phyloP scores from a whole-genome alignment of 2,888 invertebrate species.

The Thera obeliscata region DNA sequence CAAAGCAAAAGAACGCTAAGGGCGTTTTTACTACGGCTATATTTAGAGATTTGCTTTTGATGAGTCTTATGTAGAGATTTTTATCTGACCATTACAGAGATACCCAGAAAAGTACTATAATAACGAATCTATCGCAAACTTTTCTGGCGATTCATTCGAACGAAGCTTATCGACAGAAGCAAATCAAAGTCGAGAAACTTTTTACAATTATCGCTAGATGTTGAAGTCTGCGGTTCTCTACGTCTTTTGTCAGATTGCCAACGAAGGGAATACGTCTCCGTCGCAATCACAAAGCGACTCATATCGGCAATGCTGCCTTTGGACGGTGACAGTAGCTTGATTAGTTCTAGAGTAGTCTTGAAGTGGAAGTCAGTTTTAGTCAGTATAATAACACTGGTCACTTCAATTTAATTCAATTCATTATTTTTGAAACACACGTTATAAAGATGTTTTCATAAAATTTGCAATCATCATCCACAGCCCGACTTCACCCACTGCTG shows the following conservation, averaged over 20 bases:
- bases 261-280: slow-evolving; percentile 28
- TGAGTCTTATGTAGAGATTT: too few relatives aligned
- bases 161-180: slow-evolving; percentile 13
- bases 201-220: slow-evolving; percentile 31
- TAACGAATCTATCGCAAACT: background rate
- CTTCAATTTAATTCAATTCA: too few relatives aligned
- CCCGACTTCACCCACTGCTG: too few relatives aligned
- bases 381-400: too few relatives aligned
- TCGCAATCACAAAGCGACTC: slow-evolving; percentile 30
- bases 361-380: too few relatives aligned
- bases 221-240: slow-evolving; percentile 26
- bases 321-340: background rate
- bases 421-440: too few relatives aligned
- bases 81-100: too few relatives aligned
- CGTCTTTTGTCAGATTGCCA: slow-evolving; percentile 35
- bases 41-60: too few relatives aligned
- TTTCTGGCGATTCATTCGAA: slow-evolving; percentile 1
- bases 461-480: too few relatives aligned
- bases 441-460: too few relatives aligned
- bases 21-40: too few relatives aligned
- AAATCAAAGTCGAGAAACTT: slow-evolving; percentile 26
- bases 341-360: background rate
- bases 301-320: slow-evolving; percentile 30
- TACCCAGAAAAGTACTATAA: background rate
- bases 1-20: too few relatives aligned